Base-by-base conservation (phyloP, 2,888 invertebrate species). In the Dasypogon diadema region DNA sequence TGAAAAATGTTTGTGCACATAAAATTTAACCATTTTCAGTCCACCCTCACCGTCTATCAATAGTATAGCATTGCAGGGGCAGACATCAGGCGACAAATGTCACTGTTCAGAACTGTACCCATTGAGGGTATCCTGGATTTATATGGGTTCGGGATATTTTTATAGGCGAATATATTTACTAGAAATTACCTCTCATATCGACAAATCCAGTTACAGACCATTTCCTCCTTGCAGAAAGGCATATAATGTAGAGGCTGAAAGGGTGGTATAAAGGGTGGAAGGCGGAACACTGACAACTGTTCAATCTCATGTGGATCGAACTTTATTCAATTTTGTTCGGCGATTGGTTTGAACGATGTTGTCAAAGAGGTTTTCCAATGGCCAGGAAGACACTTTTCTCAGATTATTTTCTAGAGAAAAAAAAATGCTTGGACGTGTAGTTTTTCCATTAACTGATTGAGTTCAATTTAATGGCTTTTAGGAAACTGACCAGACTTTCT, bases 111-210 rank as follows among this genome's bases (percentile, higher is more conserved):
- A 0, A 6, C 54, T 48, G 21, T 24, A 68, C 18, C 22, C 10
- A 30, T 70, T 24, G 24, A 48, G 46, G 16, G 54, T 70, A 70
- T 70, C 70, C 70, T 54, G 70, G 70, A 70, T 70, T 70, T 70
- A 70, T 70, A 54, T 54, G 46, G 70, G 70, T 70, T n/a, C 30
- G 51, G 70, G 70, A 70, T 70, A 70, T 70, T 70, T 70, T 70
- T 70, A 70, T 70, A 70, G 70, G 24, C 51, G 70, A 70, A 70
- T 70, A 70, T 70, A 70, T 70, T 70, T 70, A 70, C 70, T 70
- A 70, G 70, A 70, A 70, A 70, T 70, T 70, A 70, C 70, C 70
- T 70, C 54, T 70, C 70, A 70, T 70, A 70, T 70, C 70, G 54
- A 34, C 70, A 70, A 70, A 70, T 70, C 70, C 70, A 70, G 70